Conservation (phyloP, 1,140 invertebrate species). For the Fopius arisanus region DNA sequence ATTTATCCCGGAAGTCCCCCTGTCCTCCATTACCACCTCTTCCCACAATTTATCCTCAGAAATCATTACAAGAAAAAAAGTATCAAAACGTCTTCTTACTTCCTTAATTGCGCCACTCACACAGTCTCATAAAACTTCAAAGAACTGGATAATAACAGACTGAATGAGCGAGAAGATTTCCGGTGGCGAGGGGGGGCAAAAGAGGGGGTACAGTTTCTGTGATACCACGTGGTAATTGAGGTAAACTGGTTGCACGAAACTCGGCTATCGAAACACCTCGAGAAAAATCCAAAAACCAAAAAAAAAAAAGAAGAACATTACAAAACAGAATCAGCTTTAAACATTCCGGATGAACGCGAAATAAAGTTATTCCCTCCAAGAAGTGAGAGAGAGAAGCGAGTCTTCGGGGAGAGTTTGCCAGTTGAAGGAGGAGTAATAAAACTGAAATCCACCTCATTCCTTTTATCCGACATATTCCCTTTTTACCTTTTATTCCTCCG, state of each 20-base stretch:
- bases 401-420: slow-evolving; percentile 18
- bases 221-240: neutral
- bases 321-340: neutral
- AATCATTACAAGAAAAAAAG: neutral
- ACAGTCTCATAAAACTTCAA: neutral
- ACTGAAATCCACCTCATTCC: neutral
- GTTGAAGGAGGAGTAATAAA: slow-evolving; percentile 32
- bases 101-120: neutral
- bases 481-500: neutral
- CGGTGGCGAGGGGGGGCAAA: too few relatives aligned
- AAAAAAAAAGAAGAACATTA: neutral
- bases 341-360: neutral
- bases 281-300: neutral
- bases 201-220: neutral
- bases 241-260: neutral
- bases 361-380: neutral
- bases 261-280: neutral
- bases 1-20: too few relatives aligned
- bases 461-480: neutral
- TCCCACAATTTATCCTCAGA: neutral
- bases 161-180: neutral
- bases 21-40: too few relatives aligned
- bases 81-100: neutral
- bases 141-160: neutral
- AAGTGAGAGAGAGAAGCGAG: neutral